Percentiles rank a stretch among this genome's conserved stretches.
phyloP scores from a whole-genome alignment of 2,113 vertebrate genomes.

The Microcebus lehilahytsara region DNA sequence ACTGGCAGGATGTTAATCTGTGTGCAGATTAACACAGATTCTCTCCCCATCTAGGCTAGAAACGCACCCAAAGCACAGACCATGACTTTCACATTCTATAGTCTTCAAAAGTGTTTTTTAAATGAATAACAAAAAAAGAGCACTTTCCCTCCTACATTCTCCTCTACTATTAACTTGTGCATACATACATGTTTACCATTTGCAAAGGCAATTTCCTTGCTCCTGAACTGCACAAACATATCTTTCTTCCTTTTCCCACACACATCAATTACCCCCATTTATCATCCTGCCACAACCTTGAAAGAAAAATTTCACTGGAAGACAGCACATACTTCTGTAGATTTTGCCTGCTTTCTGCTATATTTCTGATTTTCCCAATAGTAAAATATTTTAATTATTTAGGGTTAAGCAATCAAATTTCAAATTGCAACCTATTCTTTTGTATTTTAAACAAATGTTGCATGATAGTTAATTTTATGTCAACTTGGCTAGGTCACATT shows the following conservation, averaged over 20 bases:
- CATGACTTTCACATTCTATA: background rate
- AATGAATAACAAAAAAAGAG: conserved; percentile 4
- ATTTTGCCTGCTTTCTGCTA: conserved; percentile 59
- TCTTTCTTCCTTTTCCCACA: background rate
- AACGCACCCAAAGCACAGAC: background rate
- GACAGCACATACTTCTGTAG: conserved; percentile 74
- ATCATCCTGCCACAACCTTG: conserved; percentile 73
- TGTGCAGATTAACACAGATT: background rate
- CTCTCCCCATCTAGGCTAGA: background rate
- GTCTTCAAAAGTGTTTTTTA: background rate
- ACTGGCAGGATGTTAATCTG: too few species aligned
- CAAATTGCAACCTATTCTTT: conserved; percentile 72
- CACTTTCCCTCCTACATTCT: background rate
- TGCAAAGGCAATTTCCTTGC: background rate
- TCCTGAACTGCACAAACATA: background rate
- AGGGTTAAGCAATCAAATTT: conserved; percentile 77
- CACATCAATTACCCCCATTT: conserved; percentile 21
- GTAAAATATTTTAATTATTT: conserved; percentile 79
- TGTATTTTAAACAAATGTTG: conserved; percentile 73
- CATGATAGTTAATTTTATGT: conserved; percentile 61
- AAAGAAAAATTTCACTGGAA: conserved; percentile 73
- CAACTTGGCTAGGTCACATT: conserved; percentile 69
- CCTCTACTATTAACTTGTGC: background rate
- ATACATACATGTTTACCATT: background rate
- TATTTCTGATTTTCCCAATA: conserved; percentile 75